Percentiles rank a stretch among this genome's conserved stretches.
These are phyloP conservation scores for Probaryconus sp. DNA, from an alignment of 1,140 invertebrate species.

Conservation along the genomic window DNA sequence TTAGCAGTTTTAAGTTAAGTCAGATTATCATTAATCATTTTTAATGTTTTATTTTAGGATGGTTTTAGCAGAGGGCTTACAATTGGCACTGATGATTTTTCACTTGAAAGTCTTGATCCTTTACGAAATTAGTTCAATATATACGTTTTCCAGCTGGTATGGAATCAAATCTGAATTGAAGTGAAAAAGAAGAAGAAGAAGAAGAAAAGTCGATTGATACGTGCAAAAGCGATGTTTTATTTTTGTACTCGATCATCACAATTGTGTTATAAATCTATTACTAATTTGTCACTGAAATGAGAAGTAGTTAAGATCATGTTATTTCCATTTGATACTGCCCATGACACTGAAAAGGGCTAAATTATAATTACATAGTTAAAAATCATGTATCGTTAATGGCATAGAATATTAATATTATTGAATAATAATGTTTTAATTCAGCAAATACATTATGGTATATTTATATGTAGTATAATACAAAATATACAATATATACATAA, in stretches of 20 bases:
- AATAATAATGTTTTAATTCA: no score
- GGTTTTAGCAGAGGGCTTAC: conserved; percentile 89
- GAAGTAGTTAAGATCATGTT: conserved; percentile 13
- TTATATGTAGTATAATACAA: no score
- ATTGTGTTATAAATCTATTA: conserved; percentile 18
- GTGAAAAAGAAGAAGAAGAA: no score
- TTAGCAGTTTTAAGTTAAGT: no score
- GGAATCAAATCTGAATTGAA: conserved; percentile 28
- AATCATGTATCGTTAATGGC: no score
- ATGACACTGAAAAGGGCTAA: no score
- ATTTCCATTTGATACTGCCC: no score
- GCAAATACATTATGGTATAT: no score
- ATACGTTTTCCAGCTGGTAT: conserved; percentile 45
- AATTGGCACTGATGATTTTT: conserved; percentile 90
- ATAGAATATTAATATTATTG: no score
- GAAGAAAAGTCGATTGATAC: conserved; percentile 17
- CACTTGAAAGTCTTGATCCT: conserved; percentile 90
- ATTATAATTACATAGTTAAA: no score
- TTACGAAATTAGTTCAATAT: conserved; percentile 78
- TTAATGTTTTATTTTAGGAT: conserved; percentile 80
- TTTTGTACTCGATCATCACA: conserved; percentile 38
- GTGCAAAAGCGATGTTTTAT: conserved; percentile 23
- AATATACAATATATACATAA: no score
- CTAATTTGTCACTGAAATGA: conserved; percentile 25
- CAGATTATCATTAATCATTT: conserved; percentile 1